phyloP scores from a whole-genome alignment of 1,140 invertebrate species.

The Drosophila pandora region DNA sequence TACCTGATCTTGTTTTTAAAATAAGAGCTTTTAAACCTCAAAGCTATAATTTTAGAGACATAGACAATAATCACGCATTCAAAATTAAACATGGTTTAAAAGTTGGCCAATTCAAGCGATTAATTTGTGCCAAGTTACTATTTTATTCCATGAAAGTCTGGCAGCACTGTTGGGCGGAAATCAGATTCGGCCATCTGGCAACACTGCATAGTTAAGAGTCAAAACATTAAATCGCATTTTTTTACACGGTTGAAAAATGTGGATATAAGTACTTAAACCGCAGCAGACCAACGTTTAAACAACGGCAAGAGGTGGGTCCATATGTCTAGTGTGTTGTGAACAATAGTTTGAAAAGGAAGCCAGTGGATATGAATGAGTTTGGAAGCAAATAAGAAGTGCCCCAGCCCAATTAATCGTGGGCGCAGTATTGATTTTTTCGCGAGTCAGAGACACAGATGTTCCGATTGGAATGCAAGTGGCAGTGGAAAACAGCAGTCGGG shows the following conservation, averaged over 20 bases:
- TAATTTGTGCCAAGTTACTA: no score
- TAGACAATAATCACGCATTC: no score
- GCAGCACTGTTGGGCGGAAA: no score
- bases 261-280: constrained; percentile 37
- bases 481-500: not conserved
- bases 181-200: not conserved
- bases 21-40: no score
- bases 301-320: constrained; percentile 48
- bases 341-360: not conserved
- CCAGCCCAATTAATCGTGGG: constrained; percentile 7
- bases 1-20: no score
- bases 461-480: constrained; percentile 8
- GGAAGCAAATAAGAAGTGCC: not conserved
- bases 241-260: constrained; percentile 61
- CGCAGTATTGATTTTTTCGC: constrained; percentile 43
- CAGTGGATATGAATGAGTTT: no score
- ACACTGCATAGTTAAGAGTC: constrained; percentile 20
- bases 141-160: no score
- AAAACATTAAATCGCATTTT: constrained; percentile 73
- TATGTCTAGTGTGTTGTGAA: not conserved
- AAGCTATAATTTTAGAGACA: no score
- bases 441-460: constrained; percentile 18
- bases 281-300: constrained; percentile 15
- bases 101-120: no score
- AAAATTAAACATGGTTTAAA: no score